phyloP scores from a whole-genome alignment of 2,113 vertebrate species.

The Megaptera novaeangliae region DNA sequence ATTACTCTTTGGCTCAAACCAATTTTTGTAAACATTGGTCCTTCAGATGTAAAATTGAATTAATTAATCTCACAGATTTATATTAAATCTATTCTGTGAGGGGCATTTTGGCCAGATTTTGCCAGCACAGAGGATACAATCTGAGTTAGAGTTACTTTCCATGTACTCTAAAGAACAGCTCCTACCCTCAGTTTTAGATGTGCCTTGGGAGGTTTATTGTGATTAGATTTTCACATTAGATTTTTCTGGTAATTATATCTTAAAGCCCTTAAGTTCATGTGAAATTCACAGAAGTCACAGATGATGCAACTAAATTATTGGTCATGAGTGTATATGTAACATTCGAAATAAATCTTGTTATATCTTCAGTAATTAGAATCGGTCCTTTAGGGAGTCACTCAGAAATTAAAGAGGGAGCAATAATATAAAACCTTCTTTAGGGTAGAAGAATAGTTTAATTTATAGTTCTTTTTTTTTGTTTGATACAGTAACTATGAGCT shows the following conservation, averaged over 20 bases:
- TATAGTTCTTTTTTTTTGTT: not conserved
- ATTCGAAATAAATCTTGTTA: conserved; percentile 49
- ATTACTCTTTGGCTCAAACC: conserved; percentile 29
- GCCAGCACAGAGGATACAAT: not conserved
- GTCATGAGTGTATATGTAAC: conserved; percentile 42
- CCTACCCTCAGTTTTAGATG: not conserved
- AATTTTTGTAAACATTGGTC: conserved; percentile 54
- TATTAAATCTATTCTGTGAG: not conserved
- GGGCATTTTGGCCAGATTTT: not conserved
- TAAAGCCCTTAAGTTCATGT: conserved; percentile 72
- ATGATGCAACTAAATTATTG: conserved; percentile 65
- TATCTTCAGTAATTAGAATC: conserved; percentile 57
- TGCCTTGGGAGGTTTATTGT: conserved; percentile 25
- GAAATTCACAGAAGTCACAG: conserved; percentile 64
- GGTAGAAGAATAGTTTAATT: conserved; percentile 7
- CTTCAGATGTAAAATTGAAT: not conserved
- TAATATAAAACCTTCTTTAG: conserved; percentile 17
- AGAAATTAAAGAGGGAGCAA: conserved; percentile 14
- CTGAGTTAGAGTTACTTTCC: conserved; percentile 19
- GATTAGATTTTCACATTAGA: conserved; percentile 57
- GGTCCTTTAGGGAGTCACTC: conserved; percentile 28
- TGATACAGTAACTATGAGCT: not conserved
- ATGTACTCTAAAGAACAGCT: not conserved
- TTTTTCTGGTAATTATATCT: conserved; percentile 67
- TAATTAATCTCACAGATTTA: not conserved